Conservation (phyloP, 2,888 invertebrate species). For the Meteorus cinctellus region DNA sequence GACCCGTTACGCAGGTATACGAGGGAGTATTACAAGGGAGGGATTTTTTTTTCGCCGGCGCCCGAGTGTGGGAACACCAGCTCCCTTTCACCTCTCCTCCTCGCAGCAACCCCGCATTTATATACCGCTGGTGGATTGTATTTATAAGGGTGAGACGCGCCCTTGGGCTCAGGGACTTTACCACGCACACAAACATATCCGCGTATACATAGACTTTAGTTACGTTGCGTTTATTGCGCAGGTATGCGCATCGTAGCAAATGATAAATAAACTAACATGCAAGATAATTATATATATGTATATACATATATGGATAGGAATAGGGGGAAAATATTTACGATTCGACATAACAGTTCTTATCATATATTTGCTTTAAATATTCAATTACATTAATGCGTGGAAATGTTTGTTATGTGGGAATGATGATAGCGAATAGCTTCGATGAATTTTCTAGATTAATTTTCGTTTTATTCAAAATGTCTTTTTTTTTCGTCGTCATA, state of each 20-base stretch:
- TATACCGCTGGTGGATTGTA: slow-evolving; percentile 17
- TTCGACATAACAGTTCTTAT: background rate
- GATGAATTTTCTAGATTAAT: background rate
- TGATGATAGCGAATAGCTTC: background rate
- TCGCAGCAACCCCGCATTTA: slow-evolving; percentile 16
- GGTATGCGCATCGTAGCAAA: background rate
- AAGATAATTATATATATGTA: background rate
- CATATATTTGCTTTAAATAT: background rate
- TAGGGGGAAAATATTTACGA: background rate
- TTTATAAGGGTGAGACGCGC: slow-evolving; percentile 35
- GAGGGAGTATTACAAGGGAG: slow-evolving; percentile 39
- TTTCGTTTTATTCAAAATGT: background rate
- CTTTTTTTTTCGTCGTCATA: background rate
- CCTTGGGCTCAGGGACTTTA: slow-evolving; percentile 24
- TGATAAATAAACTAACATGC: slow-evolving; percentile 8
- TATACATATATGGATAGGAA: background rate
- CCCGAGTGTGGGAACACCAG: slow-evolving; percentile 46
- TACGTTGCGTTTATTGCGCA: background rate
- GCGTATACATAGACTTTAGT: background rate
- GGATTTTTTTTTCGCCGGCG: slow-evolving; percentile 39
- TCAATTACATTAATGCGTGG: background rate
- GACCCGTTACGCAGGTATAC: slow-evolving; percentile 48
- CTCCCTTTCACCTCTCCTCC: slow-evolving; percentile 32
- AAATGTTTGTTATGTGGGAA: background rate
- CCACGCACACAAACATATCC: background rate